Base-by-base conservation (phyloP, 2,797 vertebrate species). In the Trachurus trachurus region DNA sequence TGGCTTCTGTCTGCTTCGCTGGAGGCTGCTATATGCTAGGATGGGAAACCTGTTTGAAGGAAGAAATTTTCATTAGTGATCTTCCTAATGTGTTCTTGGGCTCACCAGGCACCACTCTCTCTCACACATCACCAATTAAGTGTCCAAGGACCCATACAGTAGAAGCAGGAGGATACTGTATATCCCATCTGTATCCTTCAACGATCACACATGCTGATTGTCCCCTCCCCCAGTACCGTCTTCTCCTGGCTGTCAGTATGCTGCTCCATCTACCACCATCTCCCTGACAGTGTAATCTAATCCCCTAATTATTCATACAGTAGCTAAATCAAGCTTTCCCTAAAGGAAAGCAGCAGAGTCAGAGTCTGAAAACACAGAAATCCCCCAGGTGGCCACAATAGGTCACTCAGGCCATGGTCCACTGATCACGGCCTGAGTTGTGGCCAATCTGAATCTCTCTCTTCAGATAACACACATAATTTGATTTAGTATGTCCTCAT, bases 61-160 rank as follows among this genome's bases (percentile, higher is more conserved):
- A 37, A 47, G 22, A 57, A 61, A 54, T 71, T 71, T 85, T 82
- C 82, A 87, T 83, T 57, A 53, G 50, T 62, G 72, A 89, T 88
- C 82, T 68, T 84, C 61, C 66, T 88, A 87, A 88, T 80, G 78
- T 71, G 65, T 83, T 86, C 50, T 63, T 63, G 86, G 82, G 70
- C 69, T 70, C 72, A 15, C 67, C 50, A 64, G 34, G 10, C 21
- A 42, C 5, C 0, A 12, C 17, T 52, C 22, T 49, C 50, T 50
- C 4, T 54, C 58, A 80, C 58, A 80, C 74, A 85, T 71, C 68
- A 60, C 50, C 42, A 60, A 58, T 72, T 85, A 76, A 89, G 66
- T 85, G 66, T 73, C 58, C 56, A 71, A 65, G 44, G 58, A 71
- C 9, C 66, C 26, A 26, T 26, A 26, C 26, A 26, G 81, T 13